phyloP scores from a whole-genome alignment of 2,888 invertebrate genomes.

The Cephus pygmeus region DNA sequence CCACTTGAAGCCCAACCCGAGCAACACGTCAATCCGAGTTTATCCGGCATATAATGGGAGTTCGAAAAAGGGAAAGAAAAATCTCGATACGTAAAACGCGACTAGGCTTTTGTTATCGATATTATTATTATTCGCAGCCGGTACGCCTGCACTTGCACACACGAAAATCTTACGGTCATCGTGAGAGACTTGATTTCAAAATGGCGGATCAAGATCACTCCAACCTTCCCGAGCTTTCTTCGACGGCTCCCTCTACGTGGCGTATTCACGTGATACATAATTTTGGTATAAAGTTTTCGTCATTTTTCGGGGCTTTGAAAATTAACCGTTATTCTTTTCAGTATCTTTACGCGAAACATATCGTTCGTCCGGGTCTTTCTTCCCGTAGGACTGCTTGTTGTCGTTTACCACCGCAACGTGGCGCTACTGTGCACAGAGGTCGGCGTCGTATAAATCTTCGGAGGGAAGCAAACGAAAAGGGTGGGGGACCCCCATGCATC shows the following conservation, averaged over 20 bases:
- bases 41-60: neutral
- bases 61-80: neutral
- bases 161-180: no score
- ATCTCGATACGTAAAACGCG: neutral
- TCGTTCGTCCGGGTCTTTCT: neutral
- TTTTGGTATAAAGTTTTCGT: neutral
- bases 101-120: neutral
- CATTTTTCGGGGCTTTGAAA: no score
- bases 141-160: neutral
- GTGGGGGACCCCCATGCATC: constrained; percentile 30
- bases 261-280: neutral
- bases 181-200: neutral
- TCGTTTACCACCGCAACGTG: neutral
- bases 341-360: fast-evolving
- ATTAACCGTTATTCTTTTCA: neutral
- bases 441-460: neutral
- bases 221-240: neutral
- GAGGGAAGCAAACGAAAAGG: neutral
- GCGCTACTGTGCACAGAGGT: neutral
- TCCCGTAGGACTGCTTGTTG: neutral
- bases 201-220: neutral
- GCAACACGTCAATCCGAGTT: constrained; percentile 3
- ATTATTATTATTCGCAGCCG: neutral
- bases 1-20: neutral
- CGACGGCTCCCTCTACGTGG: neutral